These are phyloP conservation scores for Arrhopalites spinosus DNA, from an alignment of 2,888 invertebrate genomes.

Conservation along the genomic window DNA sequence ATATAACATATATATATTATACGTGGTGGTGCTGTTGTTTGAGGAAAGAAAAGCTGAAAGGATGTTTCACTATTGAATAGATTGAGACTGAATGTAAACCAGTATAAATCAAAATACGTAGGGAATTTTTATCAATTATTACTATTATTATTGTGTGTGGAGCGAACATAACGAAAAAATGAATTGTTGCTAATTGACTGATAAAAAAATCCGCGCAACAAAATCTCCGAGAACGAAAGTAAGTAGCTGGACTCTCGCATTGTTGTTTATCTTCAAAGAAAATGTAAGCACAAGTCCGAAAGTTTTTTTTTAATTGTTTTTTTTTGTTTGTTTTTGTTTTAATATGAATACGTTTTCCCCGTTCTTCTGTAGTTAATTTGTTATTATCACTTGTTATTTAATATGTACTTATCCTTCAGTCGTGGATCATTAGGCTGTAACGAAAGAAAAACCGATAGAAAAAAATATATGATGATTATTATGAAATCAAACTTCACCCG, in stretches of 20 bases:
- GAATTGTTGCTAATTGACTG: constrained; percentile 13
- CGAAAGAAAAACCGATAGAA: no score
- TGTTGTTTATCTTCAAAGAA: constrained; percentile 20
- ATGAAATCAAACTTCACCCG: no score
- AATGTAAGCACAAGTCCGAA: constrained; percentile 15
- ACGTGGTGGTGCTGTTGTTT: constrained; percentile 10
- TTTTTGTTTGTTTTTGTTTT: constrained; percentile 5
- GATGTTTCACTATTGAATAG: constrained; percentile 31
- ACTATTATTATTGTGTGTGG: background rate
- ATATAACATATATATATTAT: background rate
- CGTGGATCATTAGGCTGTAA: no score
- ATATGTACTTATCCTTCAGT: background rate
- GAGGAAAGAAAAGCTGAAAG: constrained; percentile 1
- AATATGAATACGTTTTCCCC: background rate
- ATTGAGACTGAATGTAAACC: constrained; percentile 33
- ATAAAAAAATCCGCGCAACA: constrained; percentile 31
- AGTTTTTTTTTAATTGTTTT: constrained; percentile 3
- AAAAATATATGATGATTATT: no score
- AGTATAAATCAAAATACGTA: constrained; percentile 8
- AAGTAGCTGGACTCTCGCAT: constrained; percentile 36
- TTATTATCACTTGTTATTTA: background rate
- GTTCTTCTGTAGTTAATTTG: background rate
- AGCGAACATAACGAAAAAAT: background rate
- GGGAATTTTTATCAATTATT: background rate
- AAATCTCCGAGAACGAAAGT: background rate